Base-by-base conservation (phyloP, 2,888 invertebrate species). In the Drosophila neutralis region DNA sequence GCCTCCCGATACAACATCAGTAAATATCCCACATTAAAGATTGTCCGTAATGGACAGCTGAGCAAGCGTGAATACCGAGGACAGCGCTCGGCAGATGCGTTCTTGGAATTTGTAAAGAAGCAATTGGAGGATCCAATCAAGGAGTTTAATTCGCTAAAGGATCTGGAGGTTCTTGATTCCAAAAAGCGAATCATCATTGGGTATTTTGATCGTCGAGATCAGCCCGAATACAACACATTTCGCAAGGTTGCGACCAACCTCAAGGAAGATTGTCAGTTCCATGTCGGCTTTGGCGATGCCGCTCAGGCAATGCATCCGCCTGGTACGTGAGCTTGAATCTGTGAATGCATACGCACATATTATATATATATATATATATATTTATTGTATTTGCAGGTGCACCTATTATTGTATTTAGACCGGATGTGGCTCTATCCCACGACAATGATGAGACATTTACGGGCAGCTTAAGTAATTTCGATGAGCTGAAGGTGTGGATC, bases 1-100 rank as follows among this genome's bases (percentile, higher is more conserved):
- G 97, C 99, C 3, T 95, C 97, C 7, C 95, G 97, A 83, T 99
- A 98, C 93, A 98, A 98, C 91, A 98, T 99, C 69, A 97, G 96
- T 67, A 99, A 99, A 94, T 99, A 99, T 94, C 99, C 99, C 8
- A 99, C 99, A 7, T 93, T 99, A 67, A 99, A 99, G 94, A 93
- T 99, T 27, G 97, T 99, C 84, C 95, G 97, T 60, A 98, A 98
- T 94, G 98, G 98, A 0, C 95, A 97, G 89, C 95, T 97, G n/a
- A 95, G 96, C 18, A 98, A 98, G 91, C 95, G 96, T 79, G 98
- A 98, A 92, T 98, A 98, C 89, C 94, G 99, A 91, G 99, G 98
- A 1, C 96, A 96, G 90, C 95, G 99, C 62, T 98, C 98, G 18
- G 95, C 95, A 0, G 98, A 99, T 64, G 98, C 99, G 0, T 97